Evolutionary conservation across 2,888 invertebrate genomes (phyloP).

Genomic region (Drosophila birchii): DNA sequence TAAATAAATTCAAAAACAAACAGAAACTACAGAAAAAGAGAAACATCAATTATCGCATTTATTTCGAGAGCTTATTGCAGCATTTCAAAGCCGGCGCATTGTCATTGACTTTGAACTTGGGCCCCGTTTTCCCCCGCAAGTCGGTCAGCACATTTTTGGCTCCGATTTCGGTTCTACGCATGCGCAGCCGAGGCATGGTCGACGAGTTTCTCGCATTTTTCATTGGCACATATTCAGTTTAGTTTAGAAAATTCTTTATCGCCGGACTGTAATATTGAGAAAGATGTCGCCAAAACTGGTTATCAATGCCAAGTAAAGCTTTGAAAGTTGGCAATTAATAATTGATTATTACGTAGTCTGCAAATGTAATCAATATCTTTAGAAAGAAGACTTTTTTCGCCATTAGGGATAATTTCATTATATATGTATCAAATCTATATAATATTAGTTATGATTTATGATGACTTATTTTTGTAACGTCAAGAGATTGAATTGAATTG

Average conservation of each 20-base stretch:
- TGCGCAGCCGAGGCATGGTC: constrained; percentile 22
- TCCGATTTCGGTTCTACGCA: constrained; percentile 18
- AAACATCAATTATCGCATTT: constrained; percentile 45
- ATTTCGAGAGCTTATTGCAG: constrained; percentile 35
- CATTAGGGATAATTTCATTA: background rate
- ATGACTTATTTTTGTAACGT: background rate
- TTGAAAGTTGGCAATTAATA: background rate
- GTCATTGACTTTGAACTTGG: constrained; percentile 73
- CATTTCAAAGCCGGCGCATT: constrained; percentile 27
- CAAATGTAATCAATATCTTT: background rate
- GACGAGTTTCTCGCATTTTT: constrained; percentile 27
- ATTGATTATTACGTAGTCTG: background rate
- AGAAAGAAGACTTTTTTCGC: background rate
- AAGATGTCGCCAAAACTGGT: constrained; percentile 5
- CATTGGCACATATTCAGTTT: constrained; percentile 5
- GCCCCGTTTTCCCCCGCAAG: constrained; percentile 15
- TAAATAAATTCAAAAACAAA: constrained; percentile 7
- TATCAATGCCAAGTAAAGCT: background rate
- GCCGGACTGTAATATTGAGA: background rate
- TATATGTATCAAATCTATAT: background rate
- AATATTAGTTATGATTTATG: no score
- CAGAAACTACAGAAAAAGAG: constrained; percentile 40
- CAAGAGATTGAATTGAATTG: background rate
- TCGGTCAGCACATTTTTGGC: constrained; percentile 36
- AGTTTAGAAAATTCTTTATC: background rate